A percentile compares a stretch with the other conserved stretches of the same genome.
Conservation (phyloP, 2,888 invertebrate species). For the Ecliptopera silaceata region DNA sequence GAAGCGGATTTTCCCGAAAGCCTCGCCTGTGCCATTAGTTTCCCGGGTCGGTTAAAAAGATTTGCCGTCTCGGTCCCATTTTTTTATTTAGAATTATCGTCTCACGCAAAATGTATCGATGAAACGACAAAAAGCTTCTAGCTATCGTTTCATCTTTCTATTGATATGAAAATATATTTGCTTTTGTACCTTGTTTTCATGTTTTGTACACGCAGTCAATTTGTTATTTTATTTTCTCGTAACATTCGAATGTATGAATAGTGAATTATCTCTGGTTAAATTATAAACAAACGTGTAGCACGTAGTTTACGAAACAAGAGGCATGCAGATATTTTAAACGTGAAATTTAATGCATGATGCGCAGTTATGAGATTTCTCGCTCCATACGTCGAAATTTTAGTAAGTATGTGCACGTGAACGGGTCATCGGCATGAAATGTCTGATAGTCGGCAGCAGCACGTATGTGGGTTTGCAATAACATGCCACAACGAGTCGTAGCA, state of each 20-base stretch:
- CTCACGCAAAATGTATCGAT: conserved; percentile 67
- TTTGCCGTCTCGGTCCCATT: conserved; percentile 74
- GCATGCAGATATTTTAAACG: conserved; percentile 35
- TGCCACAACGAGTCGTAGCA: conserved; percentile 78
- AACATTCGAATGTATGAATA: not conserved
- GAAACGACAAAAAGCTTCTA: conserved; percentile 51
- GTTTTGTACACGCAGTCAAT: not conserved
- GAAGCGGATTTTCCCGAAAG: conserved; percentile 80
- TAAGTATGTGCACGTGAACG: conserved; percentile 68
- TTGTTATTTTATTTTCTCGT: no score
- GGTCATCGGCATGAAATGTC: conserved; percentile 81
- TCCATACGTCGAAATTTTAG: conserved; percentile 55
- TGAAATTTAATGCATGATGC: conserved; percentile 42
- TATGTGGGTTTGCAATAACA: conserved; percentile 82
- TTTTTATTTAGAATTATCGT: conserved; percentile 72
- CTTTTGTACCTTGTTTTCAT: conserved; percentile 12
- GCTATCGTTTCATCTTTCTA: conserved; percentile 31
- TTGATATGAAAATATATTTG: conserved; percentile 24
- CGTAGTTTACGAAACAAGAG: conserved; percentile 27
- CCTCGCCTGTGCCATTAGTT: conserved; percentile 82
- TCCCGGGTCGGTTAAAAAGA: conserved; percentile 82
- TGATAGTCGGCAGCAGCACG: conserved; percentile 73
- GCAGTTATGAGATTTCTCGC: conserved; percentile 53
- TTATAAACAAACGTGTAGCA: conserved; percentile 15
- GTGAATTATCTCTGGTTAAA: not conserved